phyloP scores from a whole-genome alignment of 1,140 invertebrate genomes.

The Theocolax elegans region DNA sequence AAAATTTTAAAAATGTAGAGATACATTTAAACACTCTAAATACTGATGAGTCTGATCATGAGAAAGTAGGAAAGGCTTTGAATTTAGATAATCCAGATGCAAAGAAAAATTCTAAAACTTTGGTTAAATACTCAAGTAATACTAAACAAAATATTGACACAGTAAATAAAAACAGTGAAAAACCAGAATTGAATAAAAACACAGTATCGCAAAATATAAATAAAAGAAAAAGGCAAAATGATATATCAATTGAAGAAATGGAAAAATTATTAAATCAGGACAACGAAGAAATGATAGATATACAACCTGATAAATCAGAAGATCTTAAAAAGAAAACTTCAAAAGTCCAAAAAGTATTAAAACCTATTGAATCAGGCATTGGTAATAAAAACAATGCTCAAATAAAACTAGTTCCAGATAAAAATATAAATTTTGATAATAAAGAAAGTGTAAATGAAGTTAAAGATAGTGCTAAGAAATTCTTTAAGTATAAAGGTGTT shows the following conservation, averaged over 20 bases:
- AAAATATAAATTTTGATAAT: no score
- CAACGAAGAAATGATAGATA: neutral
- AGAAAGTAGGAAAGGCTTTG: no score
- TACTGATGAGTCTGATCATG: no score
- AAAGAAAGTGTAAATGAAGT: no score
- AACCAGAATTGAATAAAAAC: neutral
- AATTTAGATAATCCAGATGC: no score
- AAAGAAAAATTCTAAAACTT: neutral
- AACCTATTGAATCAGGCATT: no score
- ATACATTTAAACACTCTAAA: no score
- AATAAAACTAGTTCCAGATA: no score
- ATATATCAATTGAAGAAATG: constrained; percentile 21
- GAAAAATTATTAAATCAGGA: constrained; percentile 18
- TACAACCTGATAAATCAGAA: neutral
- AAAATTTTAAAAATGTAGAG: no score
- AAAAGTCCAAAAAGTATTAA: neutral
- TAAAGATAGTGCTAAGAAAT: constrained; percentile 7
- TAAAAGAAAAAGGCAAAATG: constrained; percentile 13
- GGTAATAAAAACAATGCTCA: no score
- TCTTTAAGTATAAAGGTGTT: constrained; percentile 13
- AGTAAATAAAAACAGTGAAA: neutral
- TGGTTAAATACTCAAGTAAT: neutral
- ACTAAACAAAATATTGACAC: neutral
- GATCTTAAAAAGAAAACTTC: neutral
- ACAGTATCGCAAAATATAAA: neutral